A percentile compares a stretch with the other conserved stretches of the same genome.
Evolutionary conservation across 1,140 invertebrate genomes (phyloP).

Genomic region (Atta colombica): DNA sequence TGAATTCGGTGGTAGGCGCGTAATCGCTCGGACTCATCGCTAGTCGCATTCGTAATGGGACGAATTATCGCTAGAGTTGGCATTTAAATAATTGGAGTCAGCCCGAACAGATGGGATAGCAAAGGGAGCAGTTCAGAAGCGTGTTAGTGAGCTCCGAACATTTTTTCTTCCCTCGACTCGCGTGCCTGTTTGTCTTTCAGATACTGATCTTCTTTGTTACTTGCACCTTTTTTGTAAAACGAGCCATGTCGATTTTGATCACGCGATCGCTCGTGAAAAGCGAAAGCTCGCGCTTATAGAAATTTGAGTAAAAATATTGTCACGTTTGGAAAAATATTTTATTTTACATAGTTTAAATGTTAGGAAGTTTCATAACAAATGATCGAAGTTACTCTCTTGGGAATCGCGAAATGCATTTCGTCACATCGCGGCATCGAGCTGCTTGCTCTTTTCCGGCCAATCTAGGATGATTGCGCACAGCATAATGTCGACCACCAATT

Average conservation of each 20-base stretch:
- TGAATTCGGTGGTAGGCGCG: constrained; percentile 42
- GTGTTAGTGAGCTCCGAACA: constrained; percentile 34
- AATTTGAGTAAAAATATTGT: constrained; percentile 26
- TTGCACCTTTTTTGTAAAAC: constrained; percentile 65
- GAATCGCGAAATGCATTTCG: constrained; percentile 63
- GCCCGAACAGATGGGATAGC: constrained; percentile 51
- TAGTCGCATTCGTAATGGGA: constrained; percentile 56
- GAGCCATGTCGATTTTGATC: constrained; percentile 55
- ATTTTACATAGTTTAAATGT: neutral
- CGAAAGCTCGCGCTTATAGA: constrained; percentile 19
- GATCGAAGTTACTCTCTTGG: constrained; percentile 6
- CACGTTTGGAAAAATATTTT: neutral
- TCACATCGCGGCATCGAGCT: constrained; percentile 31
- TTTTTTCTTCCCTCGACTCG: constrained; percentile 46
- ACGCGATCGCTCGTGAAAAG: constrained; percentile 32
- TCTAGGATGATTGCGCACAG: constrained; percentile 68
- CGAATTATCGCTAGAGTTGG: constrained; percentile 62
- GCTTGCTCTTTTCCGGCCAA: constrained; percentile 72
- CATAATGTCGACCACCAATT: constrained; percentile 43
- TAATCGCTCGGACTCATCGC: constrained; percentile 59
- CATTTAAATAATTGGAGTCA: constrained; percentile 64
- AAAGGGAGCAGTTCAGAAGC: constrained; percentile 48
- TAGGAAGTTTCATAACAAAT: neutral
- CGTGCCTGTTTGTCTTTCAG: constrained; percentile 69
- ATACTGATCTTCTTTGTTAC: constrained; percentile 71